Percentiles rank a stretch among this genome's conserved stretches.
phyloP scores from a whole-genome alignment of 2,797 vertebrate genomes.

The Discoglossus pictus region DNA sequence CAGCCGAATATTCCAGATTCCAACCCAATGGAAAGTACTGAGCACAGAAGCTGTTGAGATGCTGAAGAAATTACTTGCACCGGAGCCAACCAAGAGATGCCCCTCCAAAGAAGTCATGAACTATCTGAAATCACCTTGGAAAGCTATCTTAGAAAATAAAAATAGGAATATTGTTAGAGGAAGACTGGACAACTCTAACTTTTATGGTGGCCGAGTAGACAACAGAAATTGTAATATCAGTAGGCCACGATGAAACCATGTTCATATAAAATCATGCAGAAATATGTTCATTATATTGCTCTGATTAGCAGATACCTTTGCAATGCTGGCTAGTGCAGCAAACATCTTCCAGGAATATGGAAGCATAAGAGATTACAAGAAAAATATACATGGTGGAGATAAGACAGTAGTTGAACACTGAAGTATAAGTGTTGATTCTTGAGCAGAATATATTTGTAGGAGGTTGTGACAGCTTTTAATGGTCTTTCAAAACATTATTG shows the following conservation, averaged over 20 bases:
- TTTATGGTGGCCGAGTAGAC: not conserved
- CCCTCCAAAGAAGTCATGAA: conserved; percentile 65
- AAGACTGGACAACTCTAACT: conserved; percentile 4
- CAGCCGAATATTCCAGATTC: conserved; percentile 53
- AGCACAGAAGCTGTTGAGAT: conserved; percentile 74
- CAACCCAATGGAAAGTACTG: conserved; percentile 73
- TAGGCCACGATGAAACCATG: not conserved
- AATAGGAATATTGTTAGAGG: not conserved
- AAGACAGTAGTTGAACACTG: too few relatives aligned
- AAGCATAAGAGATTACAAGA: too few relatives aligned
- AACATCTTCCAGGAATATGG: too few relatives aligned
- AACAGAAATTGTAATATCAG: not conserved
- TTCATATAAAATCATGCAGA: not conserved
- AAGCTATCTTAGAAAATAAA: not conserved
- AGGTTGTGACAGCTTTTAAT: not conserved
- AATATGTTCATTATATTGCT: not conserved
- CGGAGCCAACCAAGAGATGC: conserved; percentile 64
- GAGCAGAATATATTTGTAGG: not conserved
- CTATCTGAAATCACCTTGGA: conserved; percentile 60
- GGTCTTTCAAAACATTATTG: too few relatives aligned
- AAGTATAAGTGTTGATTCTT: not conserved
- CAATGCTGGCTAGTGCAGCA: too few relatives aligned
- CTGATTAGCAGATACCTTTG: not conserved
- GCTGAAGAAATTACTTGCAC: conserved; percentile 70
- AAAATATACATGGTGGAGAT: too few relatives aligned